Conservation (phyloP, 2,888 invertebrate genomes). For the Callimorpha dominula region DNA sequence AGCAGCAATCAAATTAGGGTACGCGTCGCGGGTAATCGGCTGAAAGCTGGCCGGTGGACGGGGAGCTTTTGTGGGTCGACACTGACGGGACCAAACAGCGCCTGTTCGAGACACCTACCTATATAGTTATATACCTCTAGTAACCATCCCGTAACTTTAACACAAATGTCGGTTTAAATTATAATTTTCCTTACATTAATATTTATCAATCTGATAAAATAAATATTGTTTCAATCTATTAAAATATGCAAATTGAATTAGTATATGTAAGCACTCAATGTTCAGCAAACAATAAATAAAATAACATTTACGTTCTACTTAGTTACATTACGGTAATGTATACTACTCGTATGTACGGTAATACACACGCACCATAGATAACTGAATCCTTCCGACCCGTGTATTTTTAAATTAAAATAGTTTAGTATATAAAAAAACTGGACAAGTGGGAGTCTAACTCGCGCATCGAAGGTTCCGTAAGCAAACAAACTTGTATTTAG, state of each 20-base stretch:
- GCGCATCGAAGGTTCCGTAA: no score
- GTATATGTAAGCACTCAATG: neutral
- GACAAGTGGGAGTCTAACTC: no score
- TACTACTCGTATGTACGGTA: neutral
- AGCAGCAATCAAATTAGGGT: slow-evolving; percentile 84
- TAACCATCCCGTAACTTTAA: neutral
- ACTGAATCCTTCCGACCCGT: neutral
- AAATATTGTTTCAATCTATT: neutral
- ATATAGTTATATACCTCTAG: neutral
- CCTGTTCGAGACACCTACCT: slow-evolving; percentile 19
- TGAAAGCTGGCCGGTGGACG: slow-evolving; percentile 81
- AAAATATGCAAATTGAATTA: neutral
- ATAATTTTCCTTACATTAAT: neutral
- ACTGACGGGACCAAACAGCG: slow-evolving; percentile 52
- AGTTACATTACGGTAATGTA: no score
- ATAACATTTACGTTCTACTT: neutral
- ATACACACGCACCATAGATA: neutral
- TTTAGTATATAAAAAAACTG: no score
- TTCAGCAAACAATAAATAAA: neutral
- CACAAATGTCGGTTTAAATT: neutral
- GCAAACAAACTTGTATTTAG: no score
- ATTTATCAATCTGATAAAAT: neutral
- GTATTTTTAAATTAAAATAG: no score
- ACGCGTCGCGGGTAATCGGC: slow-evolving; percentile 83
- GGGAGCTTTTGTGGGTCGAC: slow-evolving; percentile 74